phyloP scores from a whole-genome alignment of 1,140 invertebrate genomes.

The Onthophagus taurus region DNA sequence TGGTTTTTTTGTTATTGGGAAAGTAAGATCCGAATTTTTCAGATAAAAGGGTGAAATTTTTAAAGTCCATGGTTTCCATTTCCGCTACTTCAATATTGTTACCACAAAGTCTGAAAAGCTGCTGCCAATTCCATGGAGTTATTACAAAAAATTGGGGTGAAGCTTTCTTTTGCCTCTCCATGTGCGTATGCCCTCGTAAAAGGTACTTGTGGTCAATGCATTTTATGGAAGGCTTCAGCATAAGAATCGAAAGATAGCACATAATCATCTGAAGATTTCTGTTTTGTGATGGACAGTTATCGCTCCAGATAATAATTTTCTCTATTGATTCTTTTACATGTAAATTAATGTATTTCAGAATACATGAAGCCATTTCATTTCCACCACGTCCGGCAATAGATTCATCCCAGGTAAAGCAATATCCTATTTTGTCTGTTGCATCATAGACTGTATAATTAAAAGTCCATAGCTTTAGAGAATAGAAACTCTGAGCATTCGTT shows the following conservation, averaged over 20 bases:
- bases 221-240: constrained; percentile 17
- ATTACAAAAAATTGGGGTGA: constrained; percentile 14
- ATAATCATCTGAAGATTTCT: too few species aligned
- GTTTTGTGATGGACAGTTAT: too few species aligned
- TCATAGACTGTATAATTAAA: constrained; percentile 15
- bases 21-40: constrained; percentile 9
- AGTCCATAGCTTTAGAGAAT: constrained; percentile 15
- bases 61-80: constrained; percentile 14
- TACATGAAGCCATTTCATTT: constrained; percentile 11
- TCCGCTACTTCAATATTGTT: constrained; percentile 13
- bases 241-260: constrained; percentile 14
- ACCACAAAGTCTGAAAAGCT: constrained; percentile 14
- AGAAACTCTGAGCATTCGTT: constrained; percentile 12
- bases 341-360: constrained; percentile 16
- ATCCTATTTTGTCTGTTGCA: constrained; percentile 13
- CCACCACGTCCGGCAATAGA: constrained; percentile 10
- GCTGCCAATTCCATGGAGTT: constrained; percentile 17
- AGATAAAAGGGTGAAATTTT: constrained; percentile 14
- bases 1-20: constrained; percentile 5
- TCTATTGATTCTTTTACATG: constrained; percentile 10
- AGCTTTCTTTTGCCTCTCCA: constrained; percentile 20
- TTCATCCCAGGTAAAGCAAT: constrained; percentile 15
- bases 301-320: constrained; percentile 9
- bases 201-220: constrained; percentile 17
- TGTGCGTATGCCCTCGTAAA: constrained; percentile 15